These are phyloP conservation scores for Muscicapa comitata DNA, from an alignment of 2,797 vertebrate species.

Conservation along the genomic window DNA sequence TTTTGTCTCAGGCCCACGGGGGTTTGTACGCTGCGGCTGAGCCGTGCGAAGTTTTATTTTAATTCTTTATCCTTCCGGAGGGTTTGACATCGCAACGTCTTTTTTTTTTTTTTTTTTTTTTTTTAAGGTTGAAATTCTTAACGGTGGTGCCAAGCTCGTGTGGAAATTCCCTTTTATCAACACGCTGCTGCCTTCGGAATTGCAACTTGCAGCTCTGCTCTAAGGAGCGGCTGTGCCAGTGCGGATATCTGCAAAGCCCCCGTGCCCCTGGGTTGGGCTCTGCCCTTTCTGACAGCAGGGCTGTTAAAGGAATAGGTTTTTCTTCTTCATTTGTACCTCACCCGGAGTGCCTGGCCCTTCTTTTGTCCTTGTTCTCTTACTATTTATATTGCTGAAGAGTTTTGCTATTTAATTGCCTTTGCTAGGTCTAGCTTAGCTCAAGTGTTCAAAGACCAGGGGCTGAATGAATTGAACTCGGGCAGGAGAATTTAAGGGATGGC, in stretches of 20 bases:
- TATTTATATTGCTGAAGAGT: constrained; percentile 36
- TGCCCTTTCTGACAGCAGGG: not conserved
- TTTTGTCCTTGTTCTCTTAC: constrained; percentile 49
- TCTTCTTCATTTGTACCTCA: constrained; percentile 5
- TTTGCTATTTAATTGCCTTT: constrained; percentile 39
- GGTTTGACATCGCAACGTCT: not conserved
- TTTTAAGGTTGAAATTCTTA: not conserved
- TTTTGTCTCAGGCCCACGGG: not conserved
- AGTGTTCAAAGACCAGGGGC: not conserved
- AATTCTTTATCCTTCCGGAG: not conserved
- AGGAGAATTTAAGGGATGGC: not conserved
- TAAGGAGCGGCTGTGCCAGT: not conserved
- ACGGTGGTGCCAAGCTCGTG: not conserved
- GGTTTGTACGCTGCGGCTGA: not conserved
- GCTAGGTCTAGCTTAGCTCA: not conserved
- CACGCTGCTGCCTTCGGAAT: not conserved
- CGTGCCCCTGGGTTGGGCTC: not conserved
- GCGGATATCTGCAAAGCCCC: not conserved
- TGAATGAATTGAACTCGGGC: not conserved
- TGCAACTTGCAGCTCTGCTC: not conserved
- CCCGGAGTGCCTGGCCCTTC: not conserved
- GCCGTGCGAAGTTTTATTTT: not conserved
- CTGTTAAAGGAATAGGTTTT: not conserved
- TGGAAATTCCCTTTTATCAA: constrained; percentile 50
- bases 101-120: not conserved